These are phyloP conservation scores for Nesospiza acunhae DNA, from an alignment of 2,113 vertebrate genomes.

Conservation along the genomic window DNA sequence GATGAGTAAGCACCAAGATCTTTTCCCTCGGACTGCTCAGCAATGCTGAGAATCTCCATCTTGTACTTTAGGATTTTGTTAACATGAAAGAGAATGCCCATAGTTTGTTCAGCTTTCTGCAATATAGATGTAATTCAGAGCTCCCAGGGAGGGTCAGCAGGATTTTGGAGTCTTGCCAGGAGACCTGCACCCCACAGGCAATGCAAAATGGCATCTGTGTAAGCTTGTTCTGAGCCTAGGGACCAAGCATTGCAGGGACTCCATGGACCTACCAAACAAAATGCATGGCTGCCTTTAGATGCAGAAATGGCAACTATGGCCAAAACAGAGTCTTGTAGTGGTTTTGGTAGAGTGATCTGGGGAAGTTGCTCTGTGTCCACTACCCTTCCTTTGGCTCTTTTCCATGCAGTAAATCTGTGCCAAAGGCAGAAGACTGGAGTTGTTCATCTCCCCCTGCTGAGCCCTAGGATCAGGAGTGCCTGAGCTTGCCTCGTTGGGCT, in stretches of 20 bases:
- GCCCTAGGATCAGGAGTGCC: not conserved
- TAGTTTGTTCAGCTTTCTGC: not conserved
- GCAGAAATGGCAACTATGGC: not conserved
- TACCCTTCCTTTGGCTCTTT: not conserved
- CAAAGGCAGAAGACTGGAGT: not conserved
- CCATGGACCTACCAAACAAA: not conserved
- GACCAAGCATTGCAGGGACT: not conserved
- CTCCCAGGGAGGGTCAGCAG: fast-evolving
- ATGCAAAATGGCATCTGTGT: not conserved
- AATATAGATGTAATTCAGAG: not conserved
- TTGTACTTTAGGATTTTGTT: not conserved
- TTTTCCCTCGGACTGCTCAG: not conserved
- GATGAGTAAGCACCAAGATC: not conserved
- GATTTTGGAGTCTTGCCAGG: not conserved
- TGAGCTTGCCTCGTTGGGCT: not conserved
- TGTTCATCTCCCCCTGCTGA: not conserved
- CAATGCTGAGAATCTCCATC: not conserved
- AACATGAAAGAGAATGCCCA: not conserved
- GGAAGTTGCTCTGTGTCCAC: not conserved
- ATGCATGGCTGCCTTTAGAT: not conserved
- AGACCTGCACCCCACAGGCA: not conserved
- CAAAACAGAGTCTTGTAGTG: not conserved
- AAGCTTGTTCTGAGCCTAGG: not conserved
- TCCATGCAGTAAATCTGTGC: not conserved
- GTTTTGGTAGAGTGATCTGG: not conserved